These are phyloP conservation scores for Eleginops maclovinus DNA, from an alignment of 2,113 vertebrate species.

Conservation along the genomic window DNA sequence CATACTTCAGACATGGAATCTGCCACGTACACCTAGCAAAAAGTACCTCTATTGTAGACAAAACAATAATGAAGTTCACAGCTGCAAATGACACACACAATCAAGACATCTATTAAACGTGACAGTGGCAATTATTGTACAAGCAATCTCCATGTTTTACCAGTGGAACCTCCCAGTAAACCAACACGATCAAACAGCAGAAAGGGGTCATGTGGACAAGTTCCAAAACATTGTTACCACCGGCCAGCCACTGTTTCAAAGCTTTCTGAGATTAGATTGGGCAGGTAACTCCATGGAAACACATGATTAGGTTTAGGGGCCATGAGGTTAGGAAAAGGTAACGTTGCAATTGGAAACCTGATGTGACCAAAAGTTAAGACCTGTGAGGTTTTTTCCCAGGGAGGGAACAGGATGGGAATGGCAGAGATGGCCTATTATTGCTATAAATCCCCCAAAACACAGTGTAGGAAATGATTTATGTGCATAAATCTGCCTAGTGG, in stretches of 20 bases:
- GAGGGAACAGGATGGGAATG: constrained; percentile 82
- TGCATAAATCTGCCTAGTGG: constrained; percentile 79
- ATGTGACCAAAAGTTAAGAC: constrained; percentile 82
- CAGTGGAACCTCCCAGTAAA: constrained; percentile 78
- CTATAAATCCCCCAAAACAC: constrained; percentile 83
- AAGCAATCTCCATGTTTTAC: constrained; percentile 72
- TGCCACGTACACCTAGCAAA: neutral
- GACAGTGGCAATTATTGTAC: constrained; percentile 76
- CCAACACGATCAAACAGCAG: constrained; percentile 77
- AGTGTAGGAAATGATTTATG: constrained; percentile 85
- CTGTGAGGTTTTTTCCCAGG: constrained; percentile 79
- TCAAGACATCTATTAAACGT: constrained; percentile 68
- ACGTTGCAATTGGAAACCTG: constrained; percentile 75
- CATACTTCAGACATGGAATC: neutral
- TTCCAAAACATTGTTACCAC: constrained; percentile 75
- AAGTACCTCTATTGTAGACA: constrained; percentile 39
- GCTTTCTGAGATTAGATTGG: constrained; percentile 64
- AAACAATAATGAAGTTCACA: constrained; percentile 60
- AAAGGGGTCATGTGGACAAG: constrained; percentile 67
- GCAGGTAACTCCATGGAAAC: constrained; percentile 75
- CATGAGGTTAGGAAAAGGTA: constrained; percentile 77
- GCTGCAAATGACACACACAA: constrained; percentile 60
- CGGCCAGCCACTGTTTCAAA: constrained; percentile 67
- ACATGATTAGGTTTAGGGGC: constrained; percentile 75
- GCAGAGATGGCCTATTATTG: constrained; percentile 83